Conservation (phyloP, 2,888 invertebrate genomes). For the Seira sanloemensis region DNA sequence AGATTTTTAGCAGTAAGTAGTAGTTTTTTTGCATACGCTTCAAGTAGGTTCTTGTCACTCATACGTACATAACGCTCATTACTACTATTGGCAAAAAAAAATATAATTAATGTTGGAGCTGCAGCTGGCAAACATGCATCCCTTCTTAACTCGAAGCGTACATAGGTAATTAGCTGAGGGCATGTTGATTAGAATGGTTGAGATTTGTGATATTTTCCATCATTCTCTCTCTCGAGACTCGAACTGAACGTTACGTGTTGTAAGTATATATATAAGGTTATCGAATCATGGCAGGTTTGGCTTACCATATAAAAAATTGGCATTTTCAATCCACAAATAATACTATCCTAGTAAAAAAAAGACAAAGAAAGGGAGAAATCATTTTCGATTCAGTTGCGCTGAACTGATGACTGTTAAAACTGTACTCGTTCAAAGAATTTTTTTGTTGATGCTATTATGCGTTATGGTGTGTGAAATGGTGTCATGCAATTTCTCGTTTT, state of each 20-base stretch:
- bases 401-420: not conserved
- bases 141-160: not conserved
- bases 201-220: not conserved
- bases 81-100: not conserved
- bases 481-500: not conserved
- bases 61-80: no score
- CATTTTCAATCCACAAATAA: no score
- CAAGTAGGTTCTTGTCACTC: not conserved
- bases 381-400: no score
- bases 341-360: no score
- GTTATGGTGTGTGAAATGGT: not conserved
- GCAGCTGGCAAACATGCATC: not conserved
- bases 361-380: not conserved
- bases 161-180: no score
- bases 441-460: not conserved
- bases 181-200: not conserved
- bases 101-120: not conserved
- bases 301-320: not conserved
- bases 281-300: not conserved
- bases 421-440: not conserved
- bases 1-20: no score
- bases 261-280: not conserved
- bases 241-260: not conserved
- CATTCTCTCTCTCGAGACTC: not conserved
- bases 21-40: not conserved